Evolutionary conservation across 2,797 vertebrate genomes (phyloP).

Genomic region (Lepilemur septentrionalis): DNA sequence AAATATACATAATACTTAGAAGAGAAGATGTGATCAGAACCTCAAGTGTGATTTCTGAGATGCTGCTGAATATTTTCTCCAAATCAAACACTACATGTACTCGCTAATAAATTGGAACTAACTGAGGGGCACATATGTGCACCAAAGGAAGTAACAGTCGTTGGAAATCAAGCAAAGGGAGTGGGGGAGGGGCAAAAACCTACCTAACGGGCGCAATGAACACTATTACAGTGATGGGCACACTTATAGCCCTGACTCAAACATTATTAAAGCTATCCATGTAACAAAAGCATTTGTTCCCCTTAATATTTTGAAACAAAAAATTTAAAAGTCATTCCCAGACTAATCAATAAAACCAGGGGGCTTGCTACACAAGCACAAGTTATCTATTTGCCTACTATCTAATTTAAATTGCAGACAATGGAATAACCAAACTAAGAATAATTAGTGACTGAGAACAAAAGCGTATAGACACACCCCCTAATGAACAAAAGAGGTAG

Average conservation of each 20-base stretch:
- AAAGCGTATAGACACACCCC: background rate
- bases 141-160: background rate
- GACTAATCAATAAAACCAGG: constrained; percentile 11
- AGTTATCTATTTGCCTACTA: background rate
- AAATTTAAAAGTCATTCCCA: background rate
- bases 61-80: background rate
- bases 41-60: constrained; percentile 26
- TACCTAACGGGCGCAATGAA: background rate
- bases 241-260: background rate
- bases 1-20: background rate
- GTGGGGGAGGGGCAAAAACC: background rate
- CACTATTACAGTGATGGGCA: background rate
- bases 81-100: background rate
- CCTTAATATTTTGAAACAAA: background rate
- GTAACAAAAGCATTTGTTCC: background rate
- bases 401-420: background rate
- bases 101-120: background rate
- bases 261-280: background rate
- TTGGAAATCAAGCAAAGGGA: background rate
- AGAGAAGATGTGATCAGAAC: constrained; percentile 6
- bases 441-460: background rate
- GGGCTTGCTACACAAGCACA: background rate
- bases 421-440: background rate
- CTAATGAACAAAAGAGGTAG: background rate
- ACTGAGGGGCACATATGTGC: background rate